Percentiles rank a stretch among this genome's conserved stretches.
Evolutionary conservation across 2,888 invertebrate genomes (phyloP).

Genomic region (Arge pagana): DNA sequence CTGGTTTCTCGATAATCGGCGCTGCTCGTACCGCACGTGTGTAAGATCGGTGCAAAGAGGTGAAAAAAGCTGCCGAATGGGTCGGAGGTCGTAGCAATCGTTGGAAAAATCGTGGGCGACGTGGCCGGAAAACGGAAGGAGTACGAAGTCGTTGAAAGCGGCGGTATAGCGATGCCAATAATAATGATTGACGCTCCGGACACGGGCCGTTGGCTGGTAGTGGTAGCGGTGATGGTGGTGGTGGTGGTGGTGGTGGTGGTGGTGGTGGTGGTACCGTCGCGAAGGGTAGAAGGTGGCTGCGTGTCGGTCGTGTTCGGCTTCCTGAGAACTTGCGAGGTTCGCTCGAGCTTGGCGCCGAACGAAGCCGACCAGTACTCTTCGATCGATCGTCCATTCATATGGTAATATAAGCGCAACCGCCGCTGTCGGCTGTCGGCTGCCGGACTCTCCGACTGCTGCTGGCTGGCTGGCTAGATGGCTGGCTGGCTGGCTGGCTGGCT

Average conservation of each 20-base stretch:
- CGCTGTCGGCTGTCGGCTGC: too few species aligned
- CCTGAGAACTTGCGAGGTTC: too few species aligned
- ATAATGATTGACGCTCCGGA: slow-evolving; percentile 44
- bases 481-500: slow-evolving; percentile 35
- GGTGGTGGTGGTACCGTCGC: slow-evolving; percentile 3
- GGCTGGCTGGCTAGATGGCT: slow-evolving; percentile 32
- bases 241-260: not conserved
- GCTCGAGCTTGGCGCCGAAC: too few species aligned
- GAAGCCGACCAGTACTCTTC: too few species aligned
- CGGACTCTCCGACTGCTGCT: slow-evolving; percentile 44
- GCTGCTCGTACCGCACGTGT: too few species aligned
- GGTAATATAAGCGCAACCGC: slow-evolving; percentile 58
- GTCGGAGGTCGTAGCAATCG: too few species aligned
- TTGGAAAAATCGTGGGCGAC: too few species aligned
- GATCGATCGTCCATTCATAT: slow-evolving; percentile 58
- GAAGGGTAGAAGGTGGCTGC: slow-evolving; percentile 4
- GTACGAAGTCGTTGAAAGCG: slow-evolving; percentile 3
- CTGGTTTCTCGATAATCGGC: too few species aligned
- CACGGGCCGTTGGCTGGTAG: slow-evolving; percentile 18
- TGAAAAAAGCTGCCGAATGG: too few species aligned
- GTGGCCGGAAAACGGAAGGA: too few species aligned
- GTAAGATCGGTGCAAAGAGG: too few species aligned
- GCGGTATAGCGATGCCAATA: slow-evolving; percentile 33
- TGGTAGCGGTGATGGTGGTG: not conserved
- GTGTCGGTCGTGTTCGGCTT: not conserved